Evolutionary conservation across 2,888 invertebrate species (phyloP), one percentile per base, ranked within the genome.

Genomic region (Pseudeuparius sepicola): DNA sequence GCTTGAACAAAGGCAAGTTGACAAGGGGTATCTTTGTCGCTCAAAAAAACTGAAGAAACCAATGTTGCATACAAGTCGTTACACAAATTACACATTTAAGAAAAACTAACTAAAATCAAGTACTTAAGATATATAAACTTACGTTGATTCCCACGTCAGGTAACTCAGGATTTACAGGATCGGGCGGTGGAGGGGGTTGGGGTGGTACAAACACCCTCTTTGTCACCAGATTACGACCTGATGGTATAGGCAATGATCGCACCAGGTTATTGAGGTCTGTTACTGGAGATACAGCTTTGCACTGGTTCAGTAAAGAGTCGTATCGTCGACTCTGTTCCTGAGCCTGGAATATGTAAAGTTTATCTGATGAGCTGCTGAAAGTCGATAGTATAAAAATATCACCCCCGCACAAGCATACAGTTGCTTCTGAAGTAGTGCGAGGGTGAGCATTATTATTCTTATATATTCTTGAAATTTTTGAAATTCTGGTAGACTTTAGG

Each of bases 271-370:
- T 75, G 42, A 89, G 62, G 60, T 89, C 88, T 2, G 73, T 69
- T 25, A 75, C 68, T 25, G 82, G 78, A 26, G 77, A 75, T 3
- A 90, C 77, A 0, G 75, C 73, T 39, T 79, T 77, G 45, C 88
- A 84, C 51, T 87, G 82, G 31, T 76, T 71, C 44, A 81, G 73
- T 29, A 92, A 67, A 9, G 75, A 75, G 55, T 84, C 86, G 66
- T 90, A 93, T 41, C 92, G 75, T 43, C 81, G 76, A 14, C 79
- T 75, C 57, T 89, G 87, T 53, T 86, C 86, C 52, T 74, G 73
- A 29, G 83, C 78, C 88, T 88, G 65, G 23, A 55, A n/a, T n/a
- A n/a, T n/a, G n/a, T n/a, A 56, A 43, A 40, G 45, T 24, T 11
- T 13, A 10, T 23, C 6, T 24, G 20, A 13, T 2, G 9, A 23